Evolutionary conservation across 2,113 vertebrate species (phyloP).

Genomic region (Stigmatopora argus): DNA sequence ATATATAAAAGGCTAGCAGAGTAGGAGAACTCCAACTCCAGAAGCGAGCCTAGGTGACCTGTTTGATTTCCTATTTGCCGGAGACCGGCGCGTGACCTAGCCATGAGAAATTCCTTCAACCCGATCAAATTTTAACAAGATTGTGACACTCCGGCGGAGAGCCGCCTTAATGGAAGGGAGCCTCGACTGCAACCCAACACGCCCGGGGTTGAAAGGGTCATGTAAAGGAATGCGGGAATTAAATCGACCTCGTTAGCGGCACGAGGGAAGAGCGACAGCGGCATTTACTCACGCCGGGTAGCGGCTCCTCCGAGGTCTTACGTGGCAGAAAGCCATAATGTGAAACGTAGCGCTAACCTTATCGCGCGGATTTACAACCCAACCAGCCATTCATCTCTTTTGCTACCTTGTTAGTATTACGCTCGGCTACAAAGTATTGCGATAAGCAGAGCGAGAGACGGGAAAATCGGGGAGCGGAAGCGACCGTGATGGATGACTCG

Average conservation of each 20-base stretch:
- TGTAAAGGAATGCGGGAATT: conserved; percentile 53
- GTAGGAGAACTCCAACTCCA: conserved; percentile 41
- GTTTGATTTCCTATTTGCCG: conserved; percentile 63
- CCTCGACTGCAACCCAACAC: conserved; percentile 30
- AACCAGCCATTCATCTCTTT: conserved; percentile 38
- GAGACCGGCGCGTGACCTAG: conserved; percentile 52
- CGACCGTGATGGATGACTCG: conserved; percentile 55
- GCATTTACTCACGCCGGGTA: conserved; percentile 31
- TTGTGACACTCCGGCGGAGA: conserved; percentile 25
- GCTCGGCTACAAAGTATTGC: conserved; percentile 21
- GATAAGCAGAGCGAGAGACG: conserved; percentile 51
- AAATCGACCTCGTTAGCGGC: conserved; percentile 61
- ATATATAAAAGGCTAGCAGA: background rate
- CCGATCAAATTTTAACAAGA: conserved; percentile 63
- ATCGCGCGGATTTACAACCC: conserved; percentile 48
- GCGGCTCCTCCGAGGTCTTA: conserved; percentile 27
- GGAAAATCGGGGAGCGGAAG: conserved; percentile 48
- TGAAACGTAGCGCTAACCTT: conserved; percentile 30
- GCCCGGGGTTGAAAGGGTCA: conserved; percentile 47
- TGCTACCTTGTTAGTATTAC: conserved; percentile 50
- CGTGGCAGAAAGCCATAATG: conserved; percentile 20
- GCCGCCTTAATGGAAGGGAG: conserved; percentile 17
- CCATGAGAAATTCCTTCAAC: conserved; percentile 54
- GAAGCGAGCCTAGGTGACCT: conserved; percentile 39
- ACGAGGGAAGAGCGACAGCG: conserved; percentile 35